Conservation (phyloP, 2,888 invertebrate genomes). For the Eupsilia transversa region DNA sequence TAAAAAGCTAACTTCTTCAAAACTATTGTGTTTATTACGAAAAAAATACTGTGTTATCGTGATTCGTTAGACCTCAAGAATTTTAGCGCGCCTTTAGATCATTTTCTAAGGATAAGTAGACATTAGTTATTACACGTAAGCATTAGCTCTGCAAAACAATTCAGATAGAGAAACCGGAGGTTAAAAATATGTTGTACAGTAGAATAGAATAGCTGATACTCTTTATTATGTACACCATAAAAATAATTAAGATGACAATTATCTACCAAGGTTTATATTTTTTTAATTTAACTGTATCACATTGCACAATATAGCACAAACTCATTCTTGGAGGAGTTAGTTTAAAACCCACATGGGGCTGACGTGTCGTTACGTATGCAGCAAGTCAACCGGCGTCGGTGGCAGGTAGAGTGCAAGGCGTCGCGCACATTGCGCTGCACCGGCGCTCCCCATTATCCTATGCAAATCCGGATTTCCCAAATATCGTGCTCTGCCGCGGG, state of each 20-base stretch:
- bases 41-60: neutral
- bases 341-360: conserved; percentile 58
- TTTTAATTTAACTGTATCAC: neutral
- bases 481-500: conserved; percentile 87
- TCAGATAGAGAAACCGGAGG: neutral
- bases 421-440: conserved; percentile 76
- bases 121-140: neutral
- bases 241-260: too few relatives aligned
- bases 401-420: conserved; percentile 68
- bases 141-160: neutral
- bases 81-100: neutral
- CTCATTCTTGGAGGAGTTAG: conserved; percentile 51
- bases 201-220: too few relatives aligned
- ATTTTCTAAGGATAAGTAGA: neutral
- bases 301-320: conserved; percentile 25
- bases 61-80: neutral
- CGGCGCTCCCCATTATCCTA: conserved; percentile 85
- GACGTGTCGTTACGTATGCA: conserved; percentile 68
- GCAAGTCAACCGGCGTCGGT: conserved; percentile 58
- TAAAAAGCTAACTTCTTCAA: neutral
- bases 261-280: neutral
- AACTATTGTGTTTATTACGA: conserved; percentile 1
- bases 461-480: conserved; percentile 89
- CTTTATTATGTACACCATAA: too few relatives aligned
- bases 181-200: neutral